These are phyloP conservation scores for Hemicordylus capensis DNA, from an alignment of 2,113 vertebrate genomes.

Conservation along the genomic window DNA sequence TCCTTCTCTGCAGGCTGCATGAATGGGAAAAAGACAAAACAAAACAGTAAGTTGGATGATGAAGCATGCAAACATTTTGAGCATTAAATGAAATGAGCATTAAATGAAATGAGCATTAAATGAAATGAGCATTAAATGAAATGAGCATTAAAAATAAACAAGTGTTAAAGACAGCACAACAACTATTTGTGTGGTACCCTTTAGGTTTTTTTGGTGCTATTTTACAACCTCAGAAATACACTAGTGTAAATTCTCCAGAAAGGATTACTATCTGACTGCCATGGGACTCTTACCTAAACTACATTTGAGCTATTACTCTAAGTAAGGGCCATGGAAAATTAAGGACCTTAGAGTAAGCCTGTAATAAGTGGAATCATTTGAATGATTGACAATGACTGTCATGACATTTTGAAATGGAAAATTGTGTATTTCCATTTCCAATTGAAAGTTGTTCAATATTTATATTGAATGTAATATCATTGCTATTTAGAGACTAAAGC, in stretches of 20 bases:
- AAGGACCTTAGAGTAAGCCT: background rate
- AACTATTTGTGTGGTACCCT: background rate
- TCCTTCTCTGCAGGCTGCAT: slow-evolving; percentile 75
- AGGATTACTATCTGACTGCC: background rate
- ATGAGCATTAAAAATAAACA: slow-evolving; percentile 21
- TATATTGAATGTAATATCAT: background rate
- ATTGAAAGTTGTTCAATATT: too few relatives aligned
- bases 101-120: slow-evolving; percentile 20
- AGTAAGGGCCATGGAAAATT: background rate
- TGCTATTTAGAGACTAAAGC: background rate
- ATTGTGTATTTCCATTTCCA: too few relatives aligned
- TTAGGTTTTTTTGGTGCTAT: background rate
- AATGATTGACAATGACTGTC: background rate
- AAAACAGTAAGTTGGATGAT: slow-evolving; percentile 55
- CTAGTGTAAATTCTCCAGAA: slow-evolving; percentile 6
- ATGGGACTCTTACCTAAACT: background rate
- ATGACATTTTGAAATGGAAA: background rate
- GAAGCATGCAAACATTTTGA: slow-evolving; percentile 17
- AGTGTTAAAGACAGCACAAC: slow-evolving; percentile 27
- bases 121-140: slow-evolving; percentile 25
- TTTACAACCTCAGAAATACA: background rate
- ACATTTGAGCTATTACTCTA: background rate
- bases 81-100: slow-evolving; percentile 22
- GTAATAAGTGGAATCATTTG: background rate
- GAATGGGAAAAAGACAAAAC: slow-evolving; percentile 55